Percentiles rank a stretch among this genome's conserved stretches.
Conservation (phyloP, 2,113 vertebrate species). For the Pelmatolapia mariae region DNA sequence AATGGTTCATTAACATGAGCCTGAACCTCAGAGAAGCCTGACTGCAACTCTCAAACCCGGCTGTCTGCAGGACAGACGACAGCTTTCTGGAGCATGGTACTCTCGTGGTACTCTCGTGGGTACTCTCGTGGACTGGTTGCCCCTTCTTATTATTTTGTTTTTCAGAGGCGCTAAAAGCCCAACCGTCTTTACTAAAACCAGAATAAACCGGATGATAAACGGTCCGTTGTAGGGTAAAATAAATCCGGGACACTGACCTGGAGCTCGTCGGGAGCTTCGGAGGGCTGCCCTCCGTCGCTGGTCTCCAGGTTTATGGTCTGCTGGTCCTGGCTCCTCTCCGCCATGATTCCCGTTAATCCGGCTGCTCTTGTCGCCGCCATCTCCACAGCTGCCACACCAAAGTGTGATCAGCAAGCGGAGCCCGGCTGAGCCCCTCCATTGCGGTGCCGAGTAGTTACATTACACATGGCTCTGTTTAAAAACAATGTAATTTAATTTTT, state of each 20-base stretch:
- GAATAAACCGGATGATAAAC: not conserved
- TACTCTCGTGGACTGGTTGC: not conserved
- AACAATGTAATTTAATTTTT: rapidly evolving
- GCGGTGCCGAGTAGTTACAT: too few relatives aligned
- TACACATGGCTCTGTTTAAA: not conserved
- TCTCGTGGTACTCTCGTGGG: too few relatives aligned
- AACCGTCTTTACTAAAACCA: not conserved
- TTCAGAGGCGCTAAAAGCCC: not conserved
- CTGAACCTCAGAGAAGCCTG: not conserved
- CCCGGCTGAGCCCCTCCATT: too few relatives aligned
- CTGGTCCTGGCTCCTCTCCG: not conserved
- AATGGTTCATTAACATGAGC: not conserved
- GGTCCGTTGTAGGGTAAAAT: not conserved
- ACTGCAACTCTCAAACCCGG: not conserved
- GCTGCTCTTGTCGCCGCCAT: not conserved
- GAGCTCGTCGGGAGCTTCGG: not conserved
- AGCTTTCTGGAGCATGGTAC: rapidly evolving
- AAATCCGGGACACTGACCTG: not conserved
- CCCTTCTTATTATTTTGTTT: not conserved
- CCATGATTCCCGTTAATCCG: not conserved
- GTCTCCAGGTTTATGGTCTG: too few relatives aligned
- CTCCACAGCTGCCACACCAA: rapidly evolving
- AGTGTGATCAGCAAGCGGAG: too few relatives aligned
- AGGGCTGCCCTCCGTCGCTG: rapidly evolving
- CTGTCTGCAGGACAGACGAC: not conserved